Evolutionary conservation across 2,113 vertebrate species (phyloP), one percentile per base, ranked within the genome.

Genomic region (Phrynocephalus versicolor): DNA sequence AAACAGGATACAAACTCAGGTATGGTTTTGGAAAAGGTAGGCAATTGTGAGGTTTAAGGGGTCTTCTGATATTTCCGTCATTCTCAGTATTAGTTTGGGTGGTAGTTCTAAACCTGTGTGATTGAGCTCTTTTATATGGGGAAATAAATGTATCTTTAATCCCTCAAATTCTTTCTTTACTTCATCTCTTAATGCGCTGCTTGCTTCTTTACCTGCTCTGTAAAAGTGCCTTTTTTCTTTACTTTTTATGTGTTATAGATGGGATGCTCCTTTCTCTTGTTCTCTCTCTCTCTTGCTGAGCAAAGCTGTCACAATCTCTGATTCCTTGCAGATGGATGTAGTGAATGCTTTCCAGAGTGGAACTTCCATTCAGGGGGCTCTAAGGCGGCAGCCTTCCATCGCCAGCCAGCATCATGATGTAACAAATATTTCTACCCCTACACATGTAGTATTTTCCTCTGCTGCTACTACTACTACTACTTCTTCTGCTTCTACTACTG

Each of bases 341-440:
- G 99, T 99, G 97, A 99, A 98, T 99, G 99, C 99, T 97, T 99
- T 99, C 99, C 99, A 99, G 98, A 99, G 98, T 97, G 98, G 98
- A 98, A 98, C 97, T 98, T 98, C 98, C 98, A 99, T 99, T 98
- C 99, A 99, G 99, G 99, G 98, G 97, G 97, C 98, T 97, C 97
- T 99, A 96, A 99, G 98, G 98, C 98, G 98, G 95, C 99, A 99
- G 97, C 98, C 99, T 97, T 99, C 99, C 98, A 99, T 98, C 98
- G 97, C 97, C 98, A 99, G 99, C 98, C 98, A 99, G 97, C 99
- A 99, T 97, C 99, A 99, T 97, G 98, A 99, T 99, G 99, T 99
- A 99, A 99, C 99, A 98, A 98, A 99, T 99, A 98, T 99, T 99
- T 99, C 99, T 99, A 99, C 98, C 98, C 99, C 99, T 99, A 98